Evolutionary conservation across 1,140 invertebrate genomes (phyloP), one percentile per base, ranked within the genome.

Genomic region (Harlomillsia oculata): DNA sequence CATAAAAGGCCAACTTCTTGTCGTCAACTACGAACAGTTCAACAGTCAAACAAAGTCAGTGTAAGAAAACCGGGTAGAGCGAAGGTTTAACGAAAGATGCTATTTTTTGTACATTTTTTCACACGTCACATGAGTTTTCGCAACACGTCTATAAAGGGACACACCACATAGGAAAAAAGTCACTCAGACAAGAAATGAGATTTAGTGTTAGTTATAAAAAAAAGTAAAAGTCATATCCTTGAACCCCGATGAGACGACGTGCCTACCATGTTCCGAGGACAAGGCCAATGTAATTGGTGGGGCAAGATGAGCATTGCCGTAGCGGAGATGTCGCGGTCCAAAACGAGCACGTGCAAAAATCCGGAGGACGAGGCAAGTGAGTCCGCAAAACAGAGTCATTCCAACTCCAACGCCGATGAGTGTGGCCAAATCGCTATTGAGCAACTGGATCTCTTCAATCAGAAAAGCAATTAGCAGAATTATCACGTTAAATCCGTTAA

Each of bases 391-490:
- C 56, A 71, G 53, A 21, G 67, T 66, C 63, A 71, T 62, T 20
- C 66, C 68, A 18, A 66, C 63, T 48, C 68, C 69, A 16, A 69
- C 61, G 25, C 67, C 68, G 48, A 71, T 65, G 28, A 71, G 61
- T 36, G 69, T 70, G 21, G 69, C 67, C 40, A 70, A 62, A 63
- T 71, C 69, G 34, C 64, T 65, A 50, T 67, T 69, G 61, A 69
- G 62, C 52, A 68, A 55, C 20, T 56, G 53, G 43, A 41, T 66
- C 58, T 59, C 66, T 62, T 45, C 53, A 67, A 67, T n/a, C 29
- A 34, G 21, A 52, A 23, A 58, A 23, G 25, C 11, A 46, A 18
- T 16, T 21, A 32, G 30, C 9, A 14, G 8, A 34, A n/a, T n/a
- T n/a, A n/a, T n/a, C n/a, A n/a, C n/a, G n/a, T n/a, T n/a, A n/a